These are phyloP conservation scores for Solea senegalensis DNA, from an alignment of 2,113 vertebrate genomes.

Conservation along the genomic window DNA sequence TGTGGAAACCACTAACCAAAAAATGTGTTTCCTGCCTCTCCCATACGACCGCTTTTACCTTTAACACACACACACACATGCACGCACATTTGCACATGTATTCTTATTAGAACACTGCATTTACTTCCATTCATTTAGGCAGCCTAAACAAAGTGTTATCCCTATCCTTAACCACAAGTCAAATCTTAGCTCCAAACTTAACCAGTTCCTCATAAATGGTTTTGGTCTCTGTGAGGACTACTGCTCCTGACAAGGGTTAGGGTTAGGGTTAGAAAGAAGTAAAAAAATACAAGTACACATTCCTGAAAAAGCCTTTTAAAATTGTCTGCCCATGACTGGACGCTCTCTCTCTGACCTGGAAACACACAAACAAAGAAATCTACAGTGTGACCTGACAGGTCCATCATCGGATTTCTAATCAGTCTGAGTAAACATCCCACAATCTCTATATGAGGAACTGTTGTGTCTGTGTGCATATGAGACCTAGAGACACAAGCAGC, in stretches of 20 bases:
- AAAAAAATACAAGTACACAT: too few relatives aligned
- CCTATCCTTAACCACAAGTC: too few relatives aligned
- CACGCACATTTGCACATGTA: too few relatives aligned
- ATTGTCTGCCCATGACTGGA: background rate
- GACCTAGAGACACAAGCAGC: constrained; percentile 19
- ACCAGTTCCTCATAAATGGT: too few relatives aligned
- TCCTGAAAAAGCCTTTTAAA: too few relatives aligned
- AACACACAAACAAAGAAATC: constrained; percentile 9
- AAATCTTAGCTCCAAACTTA: too few relatives aligned
- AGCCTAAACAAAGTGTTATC: too few relatives aligned
- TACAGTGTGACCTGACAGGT: background rate
- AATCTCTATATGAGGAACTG: constrained; percentile 32
- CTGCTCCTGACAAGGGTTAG: too few relatives aligned
- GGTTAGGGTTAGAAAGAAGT: too few relatives aligned
- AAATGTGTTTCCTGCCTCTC: constrained; percentile 29
- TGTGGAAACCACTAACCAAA: constrained; percentile 4
- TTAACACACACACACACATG: background rate
- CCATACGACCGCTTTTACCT: background rate
- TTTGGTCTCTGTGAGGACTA: too few relatives aligned
- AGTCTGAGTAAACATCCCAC: constrained; percentile 39
- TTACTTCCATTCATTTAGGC: too few relatives aligned
- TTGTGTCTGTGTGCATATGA: constrained; percentile 2
- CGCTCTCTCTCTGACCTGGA: constrained; percentile 1
- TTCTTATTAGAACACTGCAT: too few relatives aligned
- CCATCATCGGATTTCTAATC: constrained; percentile 34